These are phyloP conservation scores for Scomberomorus guttatus DNA, from an alignment of 2,797 vertebrate genomes.

Conservation along the genomic window DNA sequence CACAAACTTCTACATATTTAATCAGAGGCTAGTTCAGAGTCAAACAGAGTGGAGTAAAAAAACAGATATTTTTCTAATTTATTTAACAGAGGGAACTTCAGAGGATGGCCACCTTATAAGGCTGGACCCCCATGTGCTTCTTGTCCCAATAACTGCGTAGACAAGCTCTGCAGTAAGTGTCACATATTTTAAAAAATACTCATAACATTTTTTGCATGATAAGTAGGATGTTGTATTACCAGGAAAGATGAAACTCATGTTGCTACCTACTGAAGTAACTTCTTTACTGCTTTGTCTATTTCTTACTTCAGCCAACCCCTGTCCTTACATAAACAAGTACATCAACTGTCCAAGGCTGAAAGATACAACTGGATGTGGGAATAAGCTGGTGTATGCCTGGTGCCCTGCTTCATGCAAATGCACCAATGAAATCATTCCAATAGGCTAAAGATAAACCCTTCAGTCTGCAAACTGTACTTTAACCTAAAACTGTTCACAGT, in stretches of 20 bases:
- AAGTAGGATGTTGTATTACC: background rate
- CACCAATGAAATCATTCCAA: slow-evolving; percentile 70
- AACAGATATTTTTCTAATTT: background rate
- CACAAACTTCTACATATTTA: background rate
- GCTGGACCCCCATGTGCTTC: slow-evolving; percentile 67
- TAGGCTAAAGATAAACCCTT: slow-evolving; percentile 40
- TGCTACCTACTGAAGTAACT: slow-evolving; percentile 8
- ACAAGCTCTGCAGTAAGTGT: slow-evolving; percentile 84
- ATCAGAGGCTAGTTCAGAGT: background rate
- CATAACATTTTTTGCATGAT: background rate
- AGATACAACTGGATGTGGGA: slow-evolving; percentile 30
- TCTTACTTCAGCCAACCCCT: slow-evolving; percentile 80
- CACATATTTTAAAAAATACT: background rate
- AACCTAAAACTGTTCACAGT: background rate
- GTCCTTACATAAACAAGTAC: slow-evolving; percentile 72
- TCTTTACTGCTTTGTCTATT: background rate
- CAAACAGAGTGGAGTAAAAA: no score
- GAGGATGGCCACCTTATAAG: slow-evolving; percentile 67
- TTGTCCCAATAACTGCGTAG: slow-evolving; percentile 75
- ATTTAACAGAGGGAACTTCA: slow-evolving; percentile 82
- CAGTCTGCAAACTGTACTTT: background rate
- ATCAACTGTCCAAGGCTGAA: slow-evolving; percentile 73
- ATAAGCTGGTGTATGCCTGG: background rate
- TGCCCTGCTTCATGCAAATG: slow-evolving; percentile 81
- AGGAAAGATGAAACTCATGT: no score